These are phyloP conservation scores for Hormiphora californensis DNA, from an alignment of 37 sponge, comb jelly and placozoan species.

Conservation along the genomic window DNA sequence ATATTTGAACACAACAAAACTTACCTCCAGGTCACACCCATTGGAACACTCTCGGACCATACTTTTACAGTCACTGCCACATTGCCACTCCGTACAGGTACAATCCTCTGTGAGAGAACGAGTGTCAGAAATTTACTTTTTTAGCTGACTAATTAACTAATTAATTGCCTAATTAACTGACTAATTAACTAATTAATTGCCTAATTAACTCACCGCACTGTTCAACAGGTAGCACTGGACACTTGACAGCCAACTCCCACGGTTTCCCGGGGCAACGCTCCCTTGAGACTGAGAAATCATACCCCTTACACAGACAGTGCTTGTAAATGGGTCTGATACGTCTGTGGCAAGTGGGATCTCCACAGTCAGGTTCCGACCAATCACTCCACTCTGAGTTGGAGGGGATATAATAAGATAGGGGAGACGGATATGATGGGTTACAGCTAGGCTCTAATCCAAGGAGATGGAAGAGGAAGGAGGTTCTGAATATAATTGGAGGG, in stretches of 20 bases:
- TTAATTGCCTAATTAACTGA: too few species aligned
- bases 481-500: too few species aligned
- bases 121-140: too few species aligned
- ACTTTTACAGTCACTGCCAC: not conserved
- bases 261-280: not conserved
- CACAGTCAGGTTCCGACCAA: constrained; percentile 26
- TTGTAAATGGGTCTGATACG: not conserved
- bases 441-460: too few species aligned
- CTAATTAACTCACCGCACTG: not conserved
- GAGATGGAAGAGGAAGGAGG: too few species aligned
- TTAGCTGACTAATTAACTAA: too few species aligned
- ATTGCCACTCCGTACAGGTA: not conserved
- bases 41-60: not conserved
- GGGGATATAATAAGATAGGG: too few species aligned
- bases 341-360: not conserved
- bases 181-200: too few species aligned
- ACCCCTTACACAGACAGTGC: constrained; percentile 10
- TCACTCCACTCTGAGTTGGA: constrained; percentile 41
- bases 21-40: not conserved
- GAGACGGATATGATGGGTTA: too few species aligned
- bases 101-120: not conserved
- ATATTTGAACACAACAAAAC: not conserved
- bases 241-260: constrained; percentile 34
- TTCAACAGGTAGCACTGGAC: not conserved
- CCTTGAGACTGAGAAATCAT: not conserved